Evolutionary conservation across 2,888 invertebrate species (phyloP), one percentile per base, ranked within the genome.

Genomic region (Aspidiotus destructor): DNA sequence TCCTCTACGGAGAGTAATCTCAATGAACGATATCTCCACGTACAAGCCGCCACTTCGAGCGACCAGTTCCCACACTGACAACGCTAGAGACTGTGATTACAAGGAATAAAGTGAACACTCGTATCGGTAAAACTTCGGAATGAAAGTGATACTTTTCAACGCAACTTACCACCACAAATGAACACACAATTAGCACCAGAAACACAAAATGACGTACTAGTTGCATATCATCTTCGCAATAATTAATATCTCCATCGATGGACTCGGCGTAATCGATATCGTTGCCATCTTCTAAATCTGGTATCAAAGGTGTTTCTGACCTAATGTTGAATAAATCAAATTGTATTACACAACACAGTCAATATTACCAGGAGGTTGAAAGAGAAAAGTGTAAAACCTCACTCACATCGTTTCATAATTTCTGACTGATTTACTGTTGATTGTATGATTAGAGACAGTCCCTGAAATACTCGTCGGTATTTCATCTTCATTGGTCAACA

Each of bases 1-100:
- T 0, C 96, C 96, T 76, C 90, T 91, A 76, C 88, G 91, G 6
- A 95, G 81, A 28, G 91, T 88, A 17, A 89, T 87, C 76, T 96
- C 94, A 40, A 96, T 79, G 77, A 95, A 96, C 73, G 92, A 87
- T n/a, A 97, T 80, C 77, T 95, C 95, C 0, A 95, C 83, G 77
- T 92, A 95, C 70, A 96, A 88, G 0, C 95, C 96, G 7, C 48
- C 41, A 76, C 89, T 85, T 74, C 88, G 88, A 81, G 87, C 85
- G 74, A 92, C 84, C 74, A 92, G 79, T 1, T 87, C 87, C 86
- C 92, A 92, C 40, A 88, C 82, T 1, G 88, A 88, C 71, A 88
- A 83, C 0, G 92, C 87, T 72, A 95, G 80, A 28, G 28, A 28
- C 28, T 28, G 28, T 28, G 28, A 28, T 28, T 28, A 28, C 28